These are phyloP conservation scores for Oryzias curvinotus DNA, from an alignment of 2,113 vertebrate genomes.

Conservation along the genomic window DNA sequence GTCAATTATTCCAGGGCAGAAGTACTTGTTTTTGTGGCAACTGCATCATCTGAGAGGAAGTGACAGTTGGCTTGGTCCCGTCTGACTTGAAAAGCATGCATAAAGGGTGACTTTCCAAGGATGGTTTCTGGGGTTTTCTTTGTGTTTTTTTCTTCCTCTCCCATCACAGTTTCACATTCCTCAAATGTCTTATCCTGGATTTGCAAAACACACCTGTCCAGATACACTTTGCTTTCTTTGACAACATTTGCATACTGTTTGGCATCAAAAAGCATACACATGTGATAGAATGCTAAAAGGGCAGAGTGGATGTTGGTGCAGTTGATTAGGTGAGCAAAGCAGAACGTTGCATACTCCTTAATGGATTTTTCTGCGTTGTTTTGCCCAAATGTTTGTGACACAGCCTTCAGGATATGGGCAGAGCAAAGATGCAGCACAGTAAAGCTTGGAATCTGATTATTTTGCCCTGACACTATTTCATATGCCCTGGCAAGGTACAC, in stretches of 20 bases:
- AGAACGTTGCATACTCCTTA: constrained; percentile 1
- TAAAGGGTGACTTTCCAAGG: not conserved
- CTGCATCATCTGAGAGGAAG: not conserved
- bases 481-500: not conserved
- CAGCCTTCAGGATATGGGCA: not conserved
- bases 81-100: not conserved
- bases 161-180: not conserved
- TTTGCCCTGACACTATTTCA: not conserved
- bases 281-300: not conserved
- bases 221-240: not conserved
- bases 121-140: not conserved
- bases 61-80: not conserved
- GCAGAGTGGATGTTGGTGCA: not conserved
- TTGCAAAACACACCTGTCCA: not conserved
- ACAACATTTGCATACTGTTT: not conserved
- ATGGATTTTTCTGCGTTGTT: not conserved
- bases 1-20: not conserved
- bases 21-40: not conserved
- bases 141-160: not conserved
- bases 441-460: not conserved
- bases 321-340: not conserved
- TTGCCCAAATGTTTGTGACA: not conserved
- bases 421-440: not conserved
- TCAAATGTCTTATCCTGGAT: not conserved
- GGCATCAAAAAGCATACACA: not conserved